phyloP scores from a whole-genome alignment of 2,888 invertebrate genomes.

The Monoplex corrugatus region DNA sequence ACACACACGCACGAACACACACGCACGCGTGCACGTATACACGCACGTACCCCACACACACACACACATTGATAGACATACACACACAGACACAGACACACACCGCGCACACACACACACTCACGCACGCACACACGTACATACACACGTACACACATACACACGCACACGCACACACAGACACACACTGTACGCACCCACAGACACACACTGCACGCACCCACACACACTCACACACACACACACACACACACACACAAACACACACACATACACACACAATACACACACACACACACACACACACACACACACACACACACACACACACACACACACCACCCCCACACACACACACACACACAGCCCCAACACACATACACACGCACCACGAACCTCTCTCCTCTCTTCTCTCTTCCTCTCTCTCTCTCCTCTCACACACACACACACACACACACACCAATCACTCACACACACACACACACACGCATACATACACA shows the following conservation, averaged over 20 bases:
- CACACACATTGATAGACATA: not conserved
- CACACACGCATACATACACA: not conserved
- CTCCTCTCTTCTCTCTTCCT: too few species aligned
- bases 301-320: not conserved
- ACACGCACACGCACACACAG: not conserved
- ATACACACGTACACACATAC: not conserved
- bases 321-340: not conserved
- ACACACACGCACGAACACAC: not conserved
- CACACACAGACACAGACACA: not conserved
- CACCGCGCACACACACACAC: not conserved
- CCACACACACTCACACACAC: too few species aligned
- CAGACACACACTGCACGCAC: not conserved
- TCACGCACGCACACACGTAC: not conserved
- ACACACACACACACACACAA: not conserved
- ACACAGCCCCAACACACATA: not conserved
- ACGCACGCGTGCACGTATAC: not conserved
- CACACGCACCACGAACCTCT: too few species aligned
- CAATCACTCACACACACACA: constrained; percentile 16
- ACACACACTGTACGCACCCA: not conserved
- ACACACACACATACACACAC: not conserved
- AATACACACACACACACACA: too few species aligned
- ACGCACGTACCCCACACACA: not conserved
- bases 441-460: constrained; percentile 1
- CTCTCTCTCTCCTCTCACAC: too few species aligned
- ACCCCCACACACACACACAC: not conserved